Evolutionary conservation across 2,888 invertebrate species (phyloP).

Genomic region (Drosophila vallismaia): DNA sequence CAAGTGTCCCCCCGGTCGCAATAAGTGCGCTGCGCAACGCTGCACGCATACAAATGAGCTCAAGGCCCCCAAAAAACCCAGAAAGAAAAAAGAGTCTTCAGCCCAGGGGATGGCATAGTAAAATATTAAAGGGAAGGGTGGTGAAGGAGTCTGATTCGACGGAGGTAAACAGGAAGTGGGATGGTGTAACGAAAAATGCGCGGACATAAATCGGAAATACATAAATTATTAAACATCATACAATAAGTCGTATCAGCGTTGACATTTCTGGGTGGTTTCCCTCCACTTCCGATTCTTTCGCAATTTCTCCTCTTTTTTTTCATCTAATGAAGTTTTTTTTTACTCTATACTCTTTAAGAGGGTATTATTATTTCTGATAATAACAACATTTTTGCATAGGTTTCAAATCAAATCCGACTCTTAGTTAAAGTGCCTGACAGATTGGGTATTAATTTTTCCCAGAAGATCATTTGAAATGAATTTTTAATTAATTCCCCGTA

Average conservation of each 20-base stretch:
- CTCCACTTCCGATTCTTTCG: conserved; percentile 4
- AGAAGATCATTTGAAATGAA: background rate
- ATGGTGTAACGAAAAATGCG: conserved; percentile 51
- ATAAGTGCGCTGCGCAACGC: conserved; percentile 77
- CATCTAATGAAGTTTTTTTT: conserved; percentile 41
- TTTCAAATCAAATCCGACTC: background rate
- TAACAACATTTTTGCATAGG: background rate
- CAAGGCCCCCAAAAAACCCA: conserved; percentile 16
- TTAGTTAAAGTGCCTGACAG: no score
- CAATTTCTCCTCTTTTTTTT: conserved; percentile 7
- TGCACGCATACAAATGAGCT: conserved; percentile 75
- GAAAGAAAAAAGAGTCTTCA: conserved; percentile 3
- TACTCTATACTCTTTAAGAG: background rate
- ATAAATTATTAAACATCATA: conserved; percentile 73
- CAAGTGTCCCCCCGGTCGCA: conserved; percentile 71
- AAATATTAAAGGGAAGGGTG: conserved; percentile 8
- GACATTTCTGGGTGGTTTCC: conserved; percentile 30
- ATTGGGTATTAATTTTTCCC: no score
- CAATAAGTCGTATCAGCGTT: conserved; percentile 58
- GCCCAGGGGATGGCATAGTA: conserved; percentile 17
- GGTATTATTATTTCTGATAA: background rate
- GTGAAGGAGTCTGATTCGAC: conserved; percentile 15
- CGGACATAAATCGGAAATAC: conserved; percentile 74
- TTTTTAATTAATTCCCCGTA: conserved; percentile 2
- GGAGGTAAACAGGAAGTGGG: conserved; percentile 26